Conservation (phyloP, 1,140 invertebrate species). For the Saccostrea glomerata region DNA sequence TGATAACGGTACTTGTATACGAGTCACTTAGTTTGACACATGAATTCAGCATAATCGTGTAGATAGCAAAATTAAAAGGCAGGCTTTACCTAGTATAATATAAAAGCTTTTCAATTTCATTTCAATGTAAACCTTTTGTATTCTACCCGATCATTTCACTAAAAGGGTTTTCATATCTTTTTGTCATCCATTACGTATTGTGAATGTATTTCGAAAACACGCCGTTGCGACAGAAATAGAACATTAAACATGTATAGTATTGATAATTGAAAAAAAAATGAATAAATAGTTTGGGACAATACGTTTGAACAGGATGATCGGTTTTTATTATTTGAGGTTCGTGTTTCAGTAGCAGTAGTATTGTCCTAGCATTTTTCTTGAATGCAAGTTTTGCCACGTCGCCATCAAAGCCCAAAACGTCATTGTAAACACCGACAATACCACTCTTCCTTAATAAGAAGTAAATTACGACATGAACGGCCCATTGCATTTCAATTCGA, state of each 20-base stretch:
- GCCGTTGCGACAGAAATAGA: neutral
- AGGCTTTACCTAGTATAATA: neutral
- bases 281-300: neutral
- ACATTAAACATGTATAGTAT: neutral
- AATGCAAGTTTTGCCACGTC: neutral
- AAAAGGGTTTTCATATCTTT: constrained; percentile 35
- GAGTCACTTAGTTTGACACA: constrained; percentile 2
- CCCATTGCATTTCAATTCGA: neutral
- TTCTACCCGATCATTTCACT: neutral
- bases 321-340: neutral
- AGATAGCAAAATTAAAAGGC: constrained; percentile 34
- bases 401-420: neutral
- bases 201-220: neutral
- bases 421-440: neutral
- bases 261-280: constrained; percentile 22
- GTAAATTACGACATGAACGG: neutral
- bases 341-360: neutral
- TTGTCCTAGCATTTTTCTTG: neutral
- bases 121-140: constrained; percentile 6
- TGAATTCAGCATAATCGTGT: constrained; percentile 25
- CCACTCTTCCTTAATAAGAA: neutral
- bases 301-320: constrained; percentile 1
- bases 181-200: constrained; percentile 24
- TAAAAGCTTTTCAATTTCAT: constrained; percentile 32
- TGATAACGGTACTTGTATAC: neutral